Evolutionary conservation across 2,113 vertebrate species (phyloP), one percentile per base, ranked within the genome.

Genomic region (Eptesicus fuscus): DNA sequence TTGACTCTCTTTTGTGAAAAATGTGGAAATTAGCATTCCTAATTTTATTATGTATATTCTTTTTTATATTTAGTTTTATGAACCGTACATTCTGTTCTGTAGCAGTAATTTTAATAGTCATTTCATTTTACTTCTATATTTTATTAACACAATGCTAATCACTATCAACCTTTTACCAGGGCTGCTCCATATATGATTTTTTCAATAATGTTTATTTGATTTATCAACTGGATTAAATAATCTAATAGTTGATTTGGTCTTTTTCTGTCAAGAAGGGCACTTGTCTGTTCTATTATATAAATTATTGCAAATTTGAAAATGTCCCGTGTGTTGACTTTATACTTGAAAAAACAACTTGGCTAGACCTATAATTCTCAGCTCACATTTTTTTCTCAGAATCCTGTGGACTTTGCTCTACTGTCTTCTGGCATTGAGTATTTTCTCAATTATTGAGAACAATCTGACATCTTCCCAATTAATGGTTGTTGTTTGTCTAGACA

Each of bases 11-110:
- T 79, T 89, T 25, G 20, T 82, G 37, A 88, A 94, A 93, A 96
- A 89, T 53, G 37, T 89, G 76, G 47, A 94, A 73, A 83, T 13
- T 20, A 56, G 23, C 91, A 95, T 95, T 95, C 87, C 44, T 91
- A 49, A 40, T 93, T 91, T 94, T 96, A 96, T 89, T 87, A 51
- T 32, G 56, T 82, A 89, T 91, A 49, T 83, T 92, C 37, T 82
- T 86, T 77, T 93, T 97, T 79, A 49, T 91, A 93, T 77, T 96
- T 93, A 51, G n/a, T 91, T 96, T 91, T 77, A 94, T 86, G 91
- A 84, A 69, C 88, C 40, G 86, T 86, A 74, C 61, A 76, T 74
- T 96, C 49, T 87, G 65, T 91, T 95, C 70, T 90, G 67, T 74
- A 88, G 83, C 42, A 94, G 22, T 63, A 42, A 96, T 95, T 95